A percentile compares a stretch with the other conserved stretches of the same genome.
phyloP scores from a whole-genome alignment of 2,888 invertebrate species.

The Habrosyne pyritoides region DNA sequence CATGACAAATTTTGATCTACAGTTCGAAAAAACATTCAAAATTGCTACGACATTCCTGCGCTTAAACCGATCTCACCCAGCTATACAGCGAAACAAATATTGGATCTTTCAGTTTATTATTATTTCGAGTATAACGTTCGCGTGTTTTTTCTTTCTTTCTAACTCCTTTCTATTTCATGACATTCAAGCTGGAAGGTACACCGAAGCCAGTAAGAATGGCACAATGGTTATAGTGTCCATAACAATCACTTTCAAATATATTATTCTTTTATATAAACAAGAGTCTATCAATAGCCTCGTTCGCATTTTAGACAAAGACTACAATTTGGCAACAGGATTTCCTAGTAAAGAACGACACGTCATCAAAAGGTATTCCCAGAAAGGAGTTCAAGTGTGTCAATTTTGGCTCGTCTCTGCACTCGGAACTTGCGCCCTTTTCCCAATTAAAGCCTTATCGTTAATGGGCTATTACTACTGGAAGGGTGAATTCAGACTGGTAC shows the following conservation, averaged over 20 bases:
- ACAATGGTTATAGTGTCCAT: conserved; percentile 50
- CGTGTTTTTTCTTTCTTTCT: conserved; percentile 28
- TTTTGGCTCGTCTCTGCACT: conserved; percentile 48
- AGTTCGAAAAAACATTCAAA: conserved; percentile 46
- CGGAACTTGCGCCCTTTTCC: conserved; percentile 47
- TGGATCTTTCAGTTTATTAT: conserved; percentile 40
- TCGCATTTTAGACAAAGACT: conserved; percentile 49
- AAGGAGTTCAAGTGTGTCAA: conserved; percentile 46
- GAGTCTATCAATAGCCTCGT: conserved; percentile 44
- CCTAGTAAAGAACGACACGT: conserved; percentile 43
- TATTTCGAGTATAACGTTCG: conserved; percentile 21
- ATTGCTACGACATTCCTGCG: conserved; percentile 38
- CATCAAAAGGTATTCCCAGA: conserved; percentile 41
- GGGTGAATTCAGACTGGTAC: conserved; percentile 44
- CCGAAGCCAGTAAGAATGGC: conserved; percentile 54
- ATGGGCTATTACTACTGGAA: conserved; percentile 48
- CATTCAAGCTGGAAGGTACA: conserved; percentile 37
- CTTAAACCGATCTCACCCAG: conserved; percentile 48
- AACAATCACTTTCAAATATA: conserved; percentile 51
- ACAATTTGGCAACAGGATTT: conserved; percentile 36
- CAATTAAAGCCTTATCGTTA: conserved; percentile 46
- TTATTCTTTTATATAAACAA: conserved; percentile 42
- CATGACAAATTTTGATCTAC: conserved; percentile 25
- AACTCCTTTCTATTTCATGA: conserved; percentile 51
- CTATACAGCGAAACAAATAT: conserved; percentile 27